phyloP scores from a whole-genome alignment of 2,797 vertebrate genomes.

The Molothrus aeneus region DNA sequence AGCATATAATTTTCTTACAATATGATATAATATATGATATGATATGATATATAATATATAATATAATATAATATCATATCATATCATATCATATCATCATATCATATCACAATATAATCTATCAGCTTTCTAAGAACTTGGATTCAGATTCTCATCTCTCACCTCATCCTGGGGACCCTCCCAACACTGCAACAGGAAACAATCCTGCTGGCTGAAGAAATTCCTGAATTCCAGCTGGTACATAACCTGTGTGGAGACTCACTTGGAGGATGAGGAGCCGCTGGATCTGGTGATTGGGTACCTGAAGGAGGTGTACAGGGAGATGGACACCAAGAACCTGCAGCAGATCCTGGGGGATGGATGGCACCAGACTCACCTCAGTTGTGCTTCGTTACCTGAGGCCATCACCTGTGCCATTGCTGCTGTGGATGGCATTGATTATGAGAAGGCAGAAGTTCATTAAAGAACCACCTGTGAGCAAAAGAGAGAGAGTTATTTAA shows the following conservation, averaged over 20 bases:
- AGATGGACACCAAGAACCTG: conserved; percentile 44
- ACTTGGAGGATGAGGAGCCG: conserved; percentile 90
- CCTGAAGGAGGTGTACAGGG: conserved; percentile 78
- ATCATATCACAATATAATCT: too few species aligned
- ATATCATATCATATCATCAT: too few species aligned
- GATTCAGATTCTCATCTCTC: too few species aligned
- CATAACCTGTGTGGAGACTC: conserved; percentile 79
- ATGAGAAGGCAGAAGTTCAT: conserved; percentile 88
- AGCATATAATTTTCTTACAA: too few species aligned
- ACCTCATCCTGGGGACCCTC: too few species aligned
- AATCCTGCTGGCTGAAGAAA: conserved; percentile 84
- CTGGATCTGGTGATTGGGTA: conserved; percentile 86
- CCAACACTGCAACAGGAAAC: conserved; percentile 19
- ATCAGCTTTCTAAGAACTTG: too few species aligned
- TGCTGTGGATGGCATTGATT: conserved; percentile 85
- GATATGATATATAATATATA: too few species aligned
- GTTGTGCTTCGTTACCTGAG: conserved; percentile 92
- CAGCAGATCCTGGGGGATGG: conserved; percentile 73
- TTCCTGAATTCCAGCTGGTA: conserved; percentile 75
- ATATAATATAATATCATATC: too few species aligned
- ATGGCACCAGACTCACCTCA: conserved; percentile 83
- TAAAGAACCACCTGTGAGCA: conserved; percentile 84
- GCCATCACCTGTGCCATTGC: conserved; percentile 91
- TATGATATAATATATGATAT: too few species aligned
- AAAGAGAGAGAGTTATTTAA: conserved; percentile 80